A percentile compares a stretch with the other conserved stretches of the same genome.
Conservation (phyloP, 2,113 vertebrate genomes). For the Pseudopipra pipra region DNA sequence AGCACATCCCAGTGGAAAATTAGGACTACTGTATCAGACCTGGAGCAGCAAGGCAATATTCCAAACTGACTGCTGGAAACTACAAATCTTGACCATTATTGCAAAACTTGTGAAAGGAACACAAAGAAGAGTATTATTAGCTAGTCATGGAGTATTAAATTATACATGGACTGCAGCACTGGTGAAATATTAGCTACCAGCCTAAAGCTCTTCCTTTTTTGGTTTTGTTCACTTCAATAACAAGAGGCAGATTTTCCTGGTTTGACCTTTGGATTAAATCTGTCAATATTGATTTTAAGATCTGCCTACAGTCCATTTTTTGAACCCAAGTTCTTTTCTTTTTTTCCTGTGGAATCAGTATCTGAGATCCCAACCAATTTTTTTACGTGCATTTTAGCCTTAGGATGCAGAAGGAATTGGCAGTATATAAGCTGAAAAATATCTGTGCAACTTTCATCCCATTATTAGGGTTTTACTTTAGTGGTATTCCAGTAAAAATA, state of each 20-base stretch:
- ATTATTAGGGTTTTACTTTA: neutral
- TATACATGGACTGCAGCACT: conserved; percentile 6
- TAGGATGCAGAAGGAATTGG: neutral
- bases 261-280: conserved; percentile 13
- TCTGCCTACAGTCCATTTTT: neutral
- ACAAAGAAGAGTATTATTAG: conserved; percentile 4
- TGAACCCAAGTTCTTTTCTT: neutral
- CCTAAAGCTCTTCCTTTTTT: conserved; percentile 1
- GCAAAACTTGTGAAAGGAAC: conserved; percentile 4
- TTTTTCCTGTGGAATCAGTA: neutral
- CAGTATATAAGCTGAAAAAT: neutral
- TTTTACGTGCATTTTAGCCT: neutral
- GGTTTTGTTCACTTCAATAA: neutral
- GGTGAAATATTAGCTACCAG: neutral
- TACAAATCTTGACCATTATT: conserved; percentile 10
- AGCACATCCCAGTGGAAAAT: conserved; percentile 11
- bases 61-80: neutral
- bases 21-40: neutral
- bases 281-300: conserved; percentile 9
- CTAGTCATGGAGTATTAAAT: conserved; percentile 25
- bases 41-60: neutral
- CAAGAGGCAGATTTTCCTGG: neutral
- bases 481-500: neutral
- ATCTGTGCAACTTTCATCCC: neutral
- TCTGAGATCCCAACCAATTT: neutral